Base-by-base conservation (phyloP, 1,140 invertebrate genomes). In the Medauroidea extradentata region DNA sequence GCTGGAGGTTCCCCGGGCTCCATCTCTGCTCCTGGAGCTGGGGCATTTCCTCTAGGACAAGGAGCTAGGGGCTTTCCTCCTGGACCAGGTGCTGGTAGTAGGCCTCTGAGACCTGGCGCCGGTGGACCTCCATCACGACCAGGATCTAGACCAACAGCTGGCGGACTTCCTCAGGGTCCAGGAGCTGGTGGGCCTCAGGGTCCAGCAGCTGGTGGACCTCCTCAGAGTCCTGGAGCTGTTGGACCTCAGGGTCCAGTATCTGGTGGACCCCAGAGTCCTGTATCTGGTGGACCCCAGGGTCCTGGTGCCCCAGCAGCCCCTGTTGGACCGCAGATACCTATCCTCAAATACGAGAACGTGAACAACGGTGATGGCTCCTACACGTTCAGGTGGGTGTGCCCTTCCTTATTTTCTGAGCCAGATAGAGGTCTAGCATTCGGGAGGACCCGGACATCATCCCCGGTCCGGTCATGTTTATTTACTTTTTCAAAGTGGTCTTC, bases 321-420 rank as follows among this genome's bases (percentile, higher is more conserved):
- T n/a, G 13, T 25, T 3, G 48, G 48, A 4, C 58, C 51, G 34
- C 51, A 27, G 25, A 71, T 79, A 16, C 78, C 79, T 13, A 83
- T 83, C 53, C 80, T 80, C 8, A 80, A 81, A 14, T 82, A 83
- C 62, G 80, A 81, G 52, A 79, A 83, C 56, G 82, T 82, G 62
- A 75, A 83, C 46, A 80, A 80, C 65, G 78, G 80, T 53, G 81
- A 83, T 60, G 82, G 73, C 42, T 73, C 69, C 55, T 75, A 75
- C 61, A 24, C 24, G 0, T 61, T 18, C 49, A 62, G 57, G 57
- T 59, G 19, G 29, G 60, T 51, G 7, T 16, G 2, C 29, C 29
- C 29, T 34, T 11, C 5, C 29, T 11, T 34, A 7, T 34, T 11
- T 34, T 4, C 11, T 11, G 29, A 4, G 29, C 29, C 11, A 4